These are phyloP conservation scores for Chondrosia reniformis DNA, from an alignment of 37 sponge, comb jelly and placozoan genomes.

Conservation along the genomic window DNA sequence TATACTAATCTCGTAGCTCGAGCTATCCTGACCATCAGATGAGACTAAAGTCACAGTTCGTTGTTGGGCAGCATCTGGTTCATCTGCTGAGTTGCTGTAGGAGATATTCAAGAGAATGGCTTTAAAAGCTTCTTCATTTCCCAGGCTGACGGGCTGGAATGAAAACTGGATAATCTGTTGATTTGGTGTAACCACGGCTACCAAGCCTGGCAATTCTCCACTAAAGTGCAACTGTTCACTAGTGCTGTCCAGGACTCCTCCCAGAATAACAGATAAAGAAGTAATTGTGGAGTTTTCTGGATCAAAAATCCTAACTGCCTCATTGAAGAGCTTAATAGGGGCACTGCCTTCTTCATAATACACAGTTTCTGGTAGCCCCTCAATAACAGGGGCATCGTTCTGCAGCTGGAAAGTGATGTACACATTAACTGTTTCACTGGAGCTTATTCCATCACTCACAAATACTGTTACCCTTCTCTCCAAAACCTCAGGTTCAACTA, in stretches of 20 bases:
- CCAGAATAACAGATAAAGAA: constrained; percentile 15
- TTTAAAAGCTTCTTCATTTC: constrained; percentile 16
- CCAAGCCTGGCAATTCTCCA: not conserved
- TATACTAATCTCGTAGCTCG: not conserved
- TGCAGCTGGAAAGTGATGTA: constrained; percentile 21
- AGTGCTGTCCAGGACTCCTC: constrained; percentile 19
- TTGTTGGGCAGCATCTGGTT: constrained; percentile 10
- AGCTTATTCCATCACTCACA: constrained; percentile 50
- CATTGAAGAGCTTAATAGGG: constrained; percentile 28
- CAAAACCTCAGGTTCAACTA: constrained; percentile 48
- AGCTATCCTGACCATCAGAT: constrained; percentile 35
- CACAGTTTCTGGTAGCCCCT: not conserved
- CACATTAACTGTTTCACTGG: constrained; percentile 18
- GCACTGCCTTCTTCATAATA: constrained; percentile 37
- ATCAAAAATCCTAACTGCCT: constrained; percentile 25
- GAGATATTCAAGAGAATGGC: constrained; percentile 23
- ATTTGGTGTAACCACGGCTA: not conserved
- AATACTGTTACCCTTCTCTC: constrained; percentile 35
- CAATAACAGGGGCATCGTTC: constrained; percentile 54
- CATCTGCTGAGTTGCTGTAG: constrained; percentile 49
- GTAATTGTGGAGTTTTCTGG: constrained; percentile 35
- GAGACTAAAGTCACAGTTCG: constrained; percentile 28
- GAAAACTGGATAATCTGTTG: constrained; percentile 10
- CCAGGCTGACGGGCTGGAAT: constrained; percentile 13
- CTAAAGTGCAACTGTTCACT: constrained; percentile 13